phyloP scores from a whole-genome alignment of 2,113 vertebrate species.

The Cheilinus undulatus region DNA sequence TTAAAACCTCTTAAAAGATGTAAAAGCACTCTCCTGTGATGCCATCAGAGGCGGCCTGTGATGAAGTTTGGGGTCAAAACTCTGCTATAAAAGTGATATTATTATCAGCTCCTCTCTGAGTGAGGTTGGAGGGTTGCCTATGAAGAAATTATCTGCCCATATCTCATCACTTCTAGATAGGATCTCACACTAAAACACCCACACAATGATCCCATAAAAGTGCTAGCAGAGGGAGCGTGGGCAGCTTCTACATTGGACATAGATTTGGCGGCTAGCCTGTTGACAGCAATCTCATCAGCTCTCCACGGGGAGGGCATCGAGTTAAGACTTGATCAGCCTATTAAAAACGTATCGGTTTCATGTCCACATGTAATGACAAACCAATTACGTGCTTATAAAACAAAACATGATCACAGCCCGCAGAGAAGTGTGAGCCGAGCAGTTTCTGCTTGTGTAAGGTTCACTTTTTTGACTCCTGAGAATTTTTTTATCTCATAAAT shows the following conservation, averaged over 20 bases:
- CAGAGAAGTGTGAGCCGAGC: slow-evolving; percentile 7
- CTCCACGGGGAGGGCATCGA: slow-evolving; percentile 46
- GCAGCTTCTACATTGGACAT: slow-evolving; percentile 67
- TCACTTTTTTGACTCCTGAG: slow-evolving; percentile 16
- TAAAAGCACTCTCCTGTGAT: slow-evolving; percentile 9
- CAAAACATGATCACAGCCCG: slow-evolving; percentile 3
- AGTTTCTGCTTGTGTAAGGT: slow-evolving; percentile 3
- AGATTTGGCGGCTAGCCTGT: slow-evolving; percentile 67
- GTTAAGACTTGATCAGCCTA: slow-evolving; percentile 47
- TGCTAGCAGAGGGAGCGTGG: slow-evolving; percentile 80
- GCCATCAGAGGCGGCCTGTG: slow-evolving; percentile 4
- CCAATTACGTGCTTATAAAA: slow-evolving; percentile 34
- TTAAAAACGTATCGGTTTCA: slow-evolving; percentile 14
- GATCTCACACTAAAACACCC: slow-evolving; percentile 71
- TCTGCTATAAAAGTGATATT: slow-evolving; percentile 16
- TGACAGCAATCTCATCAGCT: slow-evolving; percentile 56
- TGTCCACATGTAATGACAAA: slow-evolving; percentile 29
- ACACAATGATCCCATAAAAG: slow-evolving; percentile 77
- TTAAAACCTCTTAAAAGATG: slow-evolving; percentile 1
- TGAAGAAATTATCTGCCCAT: slow-evolving; percentile 68
- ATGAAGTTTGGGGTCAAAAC: slow-evolving; percentile 27
- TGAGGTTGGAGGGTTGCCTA: slow-evolving; percentile 46
- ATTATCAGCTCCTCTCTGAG: slow-evolving; percentile 35
- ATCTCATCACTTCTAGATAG: slow-evolving; percentile 66
- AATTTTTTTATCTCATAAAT: slow-evolving; percentile 37